Evolutionary conservation across 2,888 invertebrate species (phyloP).

Genomic region (Eilema depressum): DNA sequence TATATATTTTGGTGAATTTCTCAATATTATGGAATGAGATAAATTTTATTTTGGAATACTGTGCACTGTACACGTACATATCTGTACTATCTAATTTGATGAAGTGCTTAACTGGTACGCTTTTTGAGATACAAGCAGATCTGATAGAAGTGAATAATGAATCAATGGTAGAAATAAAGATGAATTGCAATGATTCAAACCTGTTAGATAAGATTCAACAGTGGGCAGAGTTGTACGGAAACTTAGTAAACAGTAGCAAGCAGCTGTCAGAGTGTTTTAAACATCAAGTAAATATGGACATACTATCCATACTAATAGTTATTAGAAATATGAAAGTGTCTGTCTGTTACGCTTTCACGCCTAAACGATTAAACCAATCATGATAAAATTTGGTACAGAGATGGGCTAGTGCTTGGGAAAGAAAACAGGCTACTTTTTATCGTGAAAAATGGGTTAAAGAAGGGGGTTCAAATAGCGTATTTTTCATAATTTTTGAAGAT

Average conservation of each 20-base stretch:
- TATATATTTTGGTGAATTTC: slow-evolving; percentile 1
- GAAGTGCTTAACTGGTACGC: slow-evolving; percentile 1
- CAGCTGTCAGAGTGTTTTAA: slow-evolving; percentile 8
- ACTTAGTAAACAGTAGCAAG: neutral
- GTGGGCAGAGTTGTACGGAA: neutral
- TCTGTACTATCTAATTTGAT: slow-evolving; percentile 6
- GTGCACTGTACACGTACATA: neutral
- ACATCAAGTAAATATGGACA: slow-evolving; percentile 7
- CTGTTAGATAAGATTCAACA: neutral
- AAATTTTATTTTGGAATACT: neutral
- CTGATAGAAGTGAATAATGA: neutral
- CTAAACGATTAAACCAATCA: no score
- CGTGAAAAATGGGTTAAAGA: no score
- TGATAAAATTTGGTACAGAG: no score
- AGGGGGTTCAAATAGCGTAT: no score
- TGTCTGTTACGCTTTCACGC: no score
- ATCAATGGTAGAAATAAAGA: neutral
- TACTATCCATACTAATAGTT: neutral
- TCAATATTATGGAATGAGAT: neutral
- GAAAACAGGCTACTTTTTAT: no score
- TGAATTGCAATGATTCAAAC: neutral
- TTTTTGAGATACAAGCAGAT: neutral
- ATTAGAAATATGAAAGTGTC: no score
- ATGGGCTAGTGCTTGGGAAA: no score
- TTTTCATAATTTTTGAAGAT: no score